Percentiles rank a stretch among this genome's conserved stretches.
phyloP scores from a whole-genome alignment of 1,140 invertebrate genomes.

The Neodiprion virginianus region DNA sequence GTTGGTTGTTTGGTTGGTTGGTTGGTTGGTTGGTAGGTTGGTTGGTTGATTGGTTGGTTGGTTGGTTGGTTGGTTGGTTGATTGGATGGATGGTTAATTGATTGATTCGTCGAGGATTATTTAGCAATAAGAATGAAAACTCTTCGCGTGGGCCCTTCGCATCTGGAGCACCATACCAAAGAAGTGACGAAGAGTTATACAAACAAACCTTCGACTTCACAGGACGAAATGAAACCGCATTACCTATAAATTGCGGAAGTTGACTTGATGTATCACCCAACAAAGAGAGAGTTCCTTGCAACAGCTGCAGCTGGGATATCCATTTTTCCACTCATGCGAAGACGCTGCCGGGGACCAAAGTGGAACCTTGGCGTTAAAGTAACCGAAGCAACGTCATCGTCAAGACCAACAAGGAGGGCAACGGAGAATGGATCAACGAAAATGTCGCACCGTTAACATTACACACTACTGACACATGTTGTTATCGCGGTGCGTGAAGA shows the following conservation, averaged over 20 bases:
- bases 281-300: conserved; percentile 7
- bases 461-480: too few species aligned
- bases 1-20: too few species aligned
- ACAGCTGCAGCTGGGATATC: not conserved
- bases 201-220: not conserved
- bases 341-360: too few species aligned
- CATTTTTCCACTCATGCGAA: not conserved
- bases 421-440: too few species aligned
- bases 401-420: too few species aligned
- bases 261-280: not conserved
- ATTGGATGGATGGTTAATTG: too few species aligned
- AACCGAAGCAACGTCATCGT: not conserved
- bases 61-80: too few species aligned
- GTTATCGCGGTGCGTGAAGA: too few species aligned
- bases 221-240: not conserved
- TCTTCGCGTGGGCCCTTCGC: not conserved
- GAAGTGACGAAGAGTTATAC: conserved; percentile 7
- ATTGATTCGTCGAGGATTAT: too few species aligned
- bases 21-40: too few species aligned
- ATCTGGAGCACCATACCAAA: conserved; percentile 12
- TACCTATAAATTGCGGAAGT: not conserved
- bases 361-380: not conserved
- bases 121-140: not conserved
- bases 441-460: too few species aligned
- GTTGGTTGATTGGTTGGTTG: too few species aligned